These are phyloP conservation scores for Nannobrachium achirus DNA, from an alignment of 2,113 vertebrate species.

Conservation along the genomic window DNA sequence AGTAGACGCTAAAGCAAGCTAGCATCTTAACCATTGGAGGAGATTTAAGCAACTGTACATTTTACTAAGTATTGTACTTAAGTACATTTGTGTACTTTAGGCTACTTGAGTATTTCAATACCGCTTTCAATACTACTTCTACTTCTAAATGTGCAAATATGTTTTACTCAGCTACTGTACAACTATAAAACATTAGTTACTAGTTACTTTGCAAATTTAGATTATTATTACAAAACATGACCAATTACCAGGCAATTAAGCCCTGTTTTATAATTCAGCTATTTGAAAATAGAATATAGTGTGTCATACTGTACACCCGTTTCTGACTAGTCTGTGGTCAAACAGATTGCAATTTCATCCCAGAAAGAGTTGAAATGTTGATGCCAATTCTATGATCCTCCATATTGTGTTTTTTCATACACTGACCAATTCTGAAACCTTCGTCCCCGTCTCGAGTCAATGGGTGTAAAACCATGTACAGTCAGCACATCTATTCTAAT, in stretches of 20 bases:
- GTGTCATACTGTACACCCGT: neutral
- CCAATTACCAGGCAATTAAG: too few species aligned
- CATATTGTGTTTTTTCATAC: neutral
- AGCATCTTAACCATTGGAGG: neutral
- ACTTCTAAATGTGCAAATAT: too few species aligned
- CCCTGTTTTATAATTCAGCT: neutral
- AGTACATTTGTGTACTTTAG: too few species aligned
- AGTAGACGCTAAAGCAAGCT: neutral
- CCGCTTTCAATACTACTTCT: too few species aligned
- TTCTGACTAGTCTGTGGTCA: constrained; percentile 10
- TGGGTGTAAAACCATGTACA: neutral
- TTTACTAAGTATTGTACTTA: neutral
- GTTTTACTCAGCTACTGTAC: too few species aligned
- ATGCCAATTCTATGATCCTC: neutral
- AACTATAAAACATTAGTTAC: too few species aligned
- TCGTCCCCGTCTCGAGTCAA: neutral
- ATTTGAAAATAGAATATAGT: neutral
- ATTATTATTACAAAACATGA: too few species aligned
- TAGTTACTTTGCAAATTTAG: too few species aligned
- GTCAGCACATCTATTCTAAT: constrained; percentile 15
- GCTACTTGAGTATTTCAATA: too few species aligned
- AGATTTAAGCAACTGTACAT: neutral
- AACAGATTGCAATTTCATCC: neutral
- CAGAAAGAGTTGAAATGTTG: neutral
- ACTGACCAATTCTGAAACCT: neutral